Percentiles rank a stretch among this genome's conserved stretches.
phyloP scores from a whole-genome alignment of 2,888 invertebrate genomes.

The Drosophila yooni region DNA sequence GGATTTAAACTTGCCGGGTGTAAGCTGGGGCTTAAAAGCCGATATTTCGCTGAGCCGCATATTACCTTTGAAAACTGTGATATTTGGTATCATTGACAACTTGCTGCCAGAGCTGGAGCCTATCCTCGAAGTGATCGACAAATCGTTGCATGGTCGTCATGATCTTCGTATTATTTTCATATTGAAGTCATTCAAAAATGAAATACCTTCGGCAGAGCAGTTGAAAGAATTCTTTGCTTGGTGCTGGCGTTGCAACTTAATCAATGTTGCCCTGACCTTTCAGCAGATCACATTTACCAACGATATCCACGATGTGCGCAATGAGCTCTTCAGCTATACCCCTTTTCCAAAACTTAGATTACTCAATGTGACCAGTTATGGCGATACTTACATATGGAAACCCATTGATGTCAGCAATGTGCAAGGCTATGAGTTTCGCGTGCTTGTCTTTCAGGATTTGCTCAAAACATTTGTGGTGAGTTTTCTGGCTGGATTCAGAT shows the following conservation, averaged over 20 bases:
- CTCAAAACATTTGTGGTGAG: conserved; percentile 42
- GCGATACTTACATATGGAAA: conserved; percentile 29
- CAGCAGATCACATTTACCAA: background rate
- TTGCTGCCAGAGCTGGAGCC: conserved; percentile 33
- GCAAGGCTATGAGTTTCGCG: conserved; percentile 41
- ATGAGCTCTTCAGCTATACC: conserved; percentile 49
- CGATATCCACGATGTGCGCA: background rate
- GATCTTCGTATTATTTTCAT: conserved; percentile 37
- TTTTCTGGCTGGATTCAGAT: background rate
- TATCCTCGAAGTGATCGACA: conserved; percentile 29
- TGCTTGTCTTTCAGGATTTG: conserved; percentile 53
- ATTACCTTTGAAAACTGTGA: conserved; percentile 18
- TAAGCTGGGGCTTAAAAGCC: conserved; percentile 31
- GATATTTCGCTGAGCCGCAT: conserved; percentile 12
- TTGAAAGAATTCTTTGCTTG: conserved; percentile 44
- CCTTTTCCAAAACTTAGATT: conserved; percentile 51
- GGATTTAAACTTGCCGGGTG: conserved; percentile 35
- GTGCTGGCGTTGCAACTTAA: conserved; percentile 55
- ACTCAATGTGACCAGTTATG: conserved; percentile 33
- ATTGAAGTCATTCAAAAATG: background rate
- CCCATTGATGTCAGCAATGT: conserved; percentile 30
- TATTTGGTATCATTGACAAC: conserved; percentile 27
- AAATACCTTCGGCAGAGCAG: background rate
- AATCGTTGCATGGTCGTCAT: conserved; percentile 34
- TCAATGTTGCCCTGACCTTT: conserved; percentile 44